Base-by-base conservation (phyloP, 2,888 invertebrate species). In the Chaetogeoica ovagalla region DNA sequence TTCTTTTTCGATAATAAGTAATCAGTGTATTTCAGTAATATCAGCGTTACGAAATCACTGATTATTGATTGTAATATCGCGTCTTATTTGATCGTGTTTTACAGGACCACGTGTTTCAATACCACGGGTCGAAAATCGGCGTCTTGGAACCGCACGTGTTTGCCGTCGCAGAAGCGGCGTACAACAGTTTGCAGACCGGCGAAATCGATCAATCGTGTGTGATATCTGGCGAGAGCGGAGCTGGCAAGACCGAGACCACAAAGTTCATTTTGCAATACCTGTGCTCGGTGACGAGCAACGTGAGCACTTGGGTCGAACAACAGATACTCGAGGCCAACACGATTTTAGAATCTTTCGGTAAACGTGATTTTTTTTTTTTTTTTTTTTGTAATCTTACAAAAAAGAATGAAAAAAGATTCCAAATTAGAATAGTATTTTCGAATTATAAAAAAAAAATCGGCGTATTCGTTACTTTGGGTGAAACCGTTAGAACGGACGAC, bases 241-340 rank as follows among this genome's bases (percentile, higher is more conserved):
- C 96, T 7, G 96, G 96, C 73, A 96, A 96, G 88, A 96, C 96
- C 0, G 96, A 96, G 87, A 95, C 94, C 74, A 96, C 96, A 5
- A 94, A 96, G 86, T 91, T 96, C 85, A 95, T 96, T 83, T 88
- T 96, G 82, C 95, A 96, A 87, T 96, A 96, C 87, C 88, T 96
- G 75, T 96, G 96, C 87, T 93, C 95, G 19, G 94, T 96, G 11
- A 94, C 93, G 11, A 91, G 91, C 84, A 91, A 92, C 84, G 92
- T 92, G 57, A 92, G 92, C 82, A 93, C 95, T 1, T 96, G 96
- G 96, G 94, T 96, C n/a, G 95, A 96, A 85, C 95, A 96, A 86
- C 96, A 96, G 88, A 96, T 96, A 84, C 89, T 96, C 39, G 96
- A 96, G 86, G 96, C 96, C 9, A 96, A 96, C 86, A 96, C 95